Evolutionary conservation across 2,888 invertebrate genomes (phyloP).

Genomic region (Harpalus rubripes): DNA sequence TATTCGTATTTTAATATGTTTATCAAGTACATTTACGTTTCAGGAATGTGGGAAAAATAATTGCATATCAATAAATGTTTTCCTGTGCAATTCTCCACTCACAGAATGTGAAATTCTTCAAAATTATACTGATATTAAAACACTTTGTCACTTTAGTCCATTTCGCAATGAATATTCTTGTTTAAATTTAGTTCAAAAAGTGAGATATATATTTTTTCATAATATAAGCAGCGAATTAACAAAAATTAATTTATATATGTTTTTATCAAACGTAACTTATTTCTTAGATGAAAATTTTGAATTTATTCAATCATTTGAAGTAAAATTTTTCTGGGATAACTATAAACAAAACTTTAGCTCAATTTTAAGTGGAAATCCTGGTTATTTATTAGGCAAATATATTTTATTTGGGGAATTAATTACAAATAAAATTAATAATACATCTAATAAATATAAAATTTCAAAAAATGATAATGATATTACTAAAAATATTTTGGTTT

Average conservation of each 20-base stretch:
- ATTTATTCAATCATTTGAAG: conserved; percentile 73
- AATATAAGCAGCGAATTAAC: conserved; percentile 77
- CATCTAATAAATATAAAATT: conserved; percentile 67
- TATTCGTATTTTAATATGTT: background rate
- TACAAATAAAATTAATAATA: conserved; percentile 61
- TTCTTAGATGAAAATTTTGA: conserved; percentile 62
- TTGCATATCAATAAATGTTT: conserved; percentile 73
- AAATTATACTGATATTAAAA: conserved; percentile 69
- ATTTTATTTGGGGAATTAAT: conserved; percentile 75
- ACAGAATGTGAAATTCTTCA: conserved; percentile 71
- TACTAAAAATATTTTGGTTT: conserved; percentile 73
- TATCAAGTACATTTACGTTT: conserved; percentile 67
- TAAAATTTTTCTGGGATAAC: conserved; percentile 74
- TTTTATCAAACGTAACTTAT: conserved; percentile 71
- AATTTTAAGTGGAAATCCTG: conserved; percentile 86
- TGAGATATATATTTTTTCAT: conserved; percentile 75
- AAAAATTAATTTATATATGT: conserved; percentile 73
- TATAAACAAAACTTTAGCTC: conserved; percentile 71
- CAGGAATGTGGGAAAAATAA: conserved; percentile 74
- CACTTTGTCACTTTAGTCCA: conserved; percentile 69
- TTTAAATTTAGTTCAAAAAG: conserved; percentile 73
- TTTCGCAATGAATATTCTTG: conserved; percentile 71
- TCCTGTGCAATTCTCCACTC: conserved; percentile 73
- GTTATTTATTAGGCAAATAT: conserved; percentile 85
- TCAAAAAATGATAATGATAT: conserved; percentile 71